These are phyloP conservation scores for Aphis craccivora DNA, from an alignment of 1,140 invertebrate species.

Conservation along the genomic window DNA sequence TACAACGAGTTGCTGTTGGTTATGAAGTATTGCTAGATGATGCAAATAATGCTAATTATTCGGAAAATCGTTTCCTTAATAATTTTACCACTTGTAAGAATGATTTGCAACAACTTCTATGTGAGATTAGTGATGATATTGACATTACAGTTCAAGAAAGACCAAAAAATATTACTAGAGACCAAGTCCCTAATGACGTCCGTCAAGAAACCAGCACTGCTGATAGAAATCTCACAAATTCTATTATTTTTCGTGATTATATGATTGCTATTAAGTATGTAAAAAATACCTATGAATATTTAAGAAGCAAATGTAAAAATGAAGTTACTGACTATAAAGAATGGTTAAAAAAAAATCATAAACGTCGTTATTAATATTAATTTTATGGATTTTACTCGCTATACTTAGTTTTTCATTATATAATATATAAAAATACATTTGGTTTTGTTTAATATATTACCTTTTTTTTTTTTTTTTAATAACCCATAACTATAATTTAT, in stretches of 20 bases:
- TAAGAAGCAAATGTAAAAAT: not conserved
- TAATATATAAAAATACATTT: not conserved
- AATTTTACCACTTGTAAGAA: not conserved
- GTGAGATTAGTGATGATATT: not conserved
- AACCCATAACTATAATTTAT: too few relatives aligned
- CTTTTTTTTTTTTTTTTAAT: too few relatives aligned
- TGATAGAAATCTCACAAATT: not conserved
- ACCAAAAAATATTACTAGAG: not conserved
- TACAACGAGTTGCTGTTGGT: slow-evolving; percentile 33
- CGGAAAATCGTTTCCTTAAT: not conserved
- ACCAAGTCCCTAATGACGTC: not conserved
- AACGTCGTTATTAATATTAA: not conserved
- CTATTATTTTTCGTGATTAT: slow-evolving; percentile 45
- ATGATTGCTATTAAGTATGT: slow-evolving; percentile 29
- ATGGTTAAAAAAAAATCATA: too few relatives aligned
- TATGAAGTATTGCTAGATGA: slow-evolving; percentile 19
- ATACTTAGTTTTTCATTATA: not conserved
- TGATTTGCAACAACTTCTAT: slow-evolving; percentile 7
- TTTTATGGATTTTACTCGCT: not conserved
- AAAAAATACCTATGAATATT: not conserved
- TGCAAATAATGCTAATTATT: not conserved
- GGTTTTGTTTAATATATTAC: not conserved
- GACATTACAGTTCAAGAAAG: not conserved
- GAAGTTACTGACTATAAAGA: too few relatives aligned
- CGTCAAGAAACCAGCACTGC: not conserved